Percentiles rank a stretch among this genome's conserved stretches.
phyloP scores from a whole-genome alignment of 2,113 vertebrate species.

The Neolamprologus toae region DNA sequence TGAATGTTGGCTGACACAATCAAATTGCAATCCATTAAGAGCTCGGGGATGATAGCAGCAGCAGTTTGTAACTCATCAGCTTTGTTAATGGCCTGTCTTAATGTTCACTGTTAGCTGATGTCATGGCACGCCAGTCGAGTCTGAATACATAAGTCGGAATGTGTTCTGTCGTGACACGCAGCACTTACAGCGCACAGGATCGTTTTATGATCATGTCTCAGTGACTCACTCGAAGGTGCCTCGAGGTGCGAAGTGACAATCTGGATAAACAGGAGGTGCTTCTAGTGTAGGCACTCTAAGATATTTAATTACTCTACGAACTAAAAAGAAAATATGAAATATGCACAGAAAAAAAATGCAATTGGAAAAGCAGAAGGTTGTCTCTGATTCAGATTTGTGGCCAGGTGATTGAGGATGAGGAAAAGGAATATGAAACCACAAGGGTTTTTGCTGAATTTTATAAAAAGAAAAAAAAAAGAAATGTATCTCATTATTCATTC shows the following conservation, averaged over 20 bases:
- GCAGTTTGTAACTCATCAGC: constrained; percentile 70
- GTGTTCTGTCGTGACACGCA: constrained; percentile 58
- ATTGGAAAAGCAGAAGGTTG: neutral
- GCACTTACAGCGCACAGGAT: constrained; percentile 19
- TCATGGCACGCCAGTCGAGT: constrained; percentile 50
- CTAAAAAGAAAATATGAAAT: neutral
- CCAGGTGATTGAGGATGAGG: neutral
- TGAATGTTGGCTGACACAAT: constrained; percentile 66
- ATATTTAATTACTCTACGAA: neutral
- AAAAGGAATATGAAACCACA: neutral
- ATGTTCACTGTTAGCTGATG: constrained; percentile 53
- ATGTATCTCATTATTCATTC: neutral
- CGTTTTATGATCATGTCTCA: constrained; percentile 42
- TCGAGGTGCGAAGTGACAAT: constrained; percentile 16
- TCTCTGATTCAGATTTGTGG: neutral
- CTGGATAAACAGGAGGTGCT: neutral
- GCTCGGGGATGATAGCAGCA: constrained; percentile 63
- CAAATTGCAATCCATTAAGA: constrained; percentile 80
- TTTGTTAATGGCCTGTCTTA: constrained; percentile 67
- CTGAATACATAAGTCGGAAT: constrained; percentile 46
- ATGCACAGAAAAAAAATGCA: neutral
- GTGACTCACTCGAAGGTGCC: constrained; percentile 10
- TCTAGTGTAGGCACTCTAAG: neutral
- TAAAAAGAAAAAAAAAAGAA: neutral
- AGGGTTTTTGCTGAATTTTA: neutral